Percentiles rank a stretch among this genome's conserved stretches.
phyloP scores from a whole-genome alignment of 1,140 invertebrate genomes.

The Xylocopa sonorina region DNA sequence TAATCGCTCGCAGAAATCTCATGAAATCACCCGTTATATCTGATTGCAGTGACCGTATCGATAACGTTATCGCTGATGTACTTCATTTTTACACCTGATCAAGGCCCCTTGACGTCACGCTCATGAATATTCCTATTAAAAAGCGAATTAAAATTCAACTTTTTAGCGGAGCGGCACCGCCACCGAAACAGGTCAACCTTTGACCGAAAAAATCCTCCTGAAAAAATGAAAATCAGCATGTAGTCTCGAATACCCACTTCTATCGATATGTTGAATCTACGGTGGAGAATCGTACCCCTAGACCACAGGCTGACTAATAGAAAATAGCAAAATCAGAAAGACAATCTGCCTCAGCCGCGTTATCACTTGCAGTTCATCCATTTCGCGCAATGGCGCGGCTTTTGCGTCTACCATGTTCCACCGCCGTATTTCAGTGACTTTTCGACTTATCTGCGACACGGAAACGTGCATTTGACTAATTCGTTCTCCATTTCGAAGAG shows the following conservation, averaged over 20 bases:
- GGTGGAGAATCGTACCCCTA: slow-evolving; percentile 74
- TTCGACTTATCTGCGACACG: not conserved
- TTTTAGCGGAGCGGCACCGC: not conserved
- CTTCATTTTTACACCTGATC: slow-evolving; percentile 62
- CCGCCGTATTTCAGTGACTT: not conserved
- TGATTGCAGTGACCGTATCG: slow-evolving; percentile 40
- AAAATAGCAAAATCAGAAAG: slow-evolving; percentile 68
- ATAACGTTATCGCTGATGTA: slow-evolving; percentile 66
- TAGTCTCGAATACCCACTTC: slow-evolving; percentile 77
- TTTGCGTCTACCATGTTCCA: not conserved
- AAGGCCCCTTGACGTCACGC: slow-evolving; percentile 67
- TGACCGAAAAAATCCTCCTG: slow-evolving; percentile 74
- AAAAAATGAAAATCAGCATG: slow-evolving; percentile 81
- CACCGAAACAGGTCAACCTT: slow-evolving; percentile 62
- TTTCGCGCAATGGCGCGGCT: slow-evolving; percentile 6
- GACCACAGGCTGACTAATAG: slow-evolving; percentile 78
- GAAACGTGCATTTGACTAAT: not conserved
- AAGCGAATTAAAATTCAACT: slow-evolving; percentile 38
- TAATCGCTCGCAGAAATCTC: too few species aligned
- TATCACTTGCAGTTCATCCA: not conserved
- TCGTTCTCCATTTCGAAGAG: not conserved
- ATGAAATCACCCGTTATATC: slow-evolving; percentile 50
- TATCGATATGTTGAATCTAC: slow-evolving; percentile 54
- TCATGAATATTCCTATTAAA: slow-evolving; percentile 68
- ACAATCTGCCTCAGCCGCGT: slow-evolving; percentile 58